Evolutionary conservation across 2,888 invertebrate genomes (phyloP), one percentile per base, ranked within the genome.

Genomic region (Oscheius sp.): DNA sequence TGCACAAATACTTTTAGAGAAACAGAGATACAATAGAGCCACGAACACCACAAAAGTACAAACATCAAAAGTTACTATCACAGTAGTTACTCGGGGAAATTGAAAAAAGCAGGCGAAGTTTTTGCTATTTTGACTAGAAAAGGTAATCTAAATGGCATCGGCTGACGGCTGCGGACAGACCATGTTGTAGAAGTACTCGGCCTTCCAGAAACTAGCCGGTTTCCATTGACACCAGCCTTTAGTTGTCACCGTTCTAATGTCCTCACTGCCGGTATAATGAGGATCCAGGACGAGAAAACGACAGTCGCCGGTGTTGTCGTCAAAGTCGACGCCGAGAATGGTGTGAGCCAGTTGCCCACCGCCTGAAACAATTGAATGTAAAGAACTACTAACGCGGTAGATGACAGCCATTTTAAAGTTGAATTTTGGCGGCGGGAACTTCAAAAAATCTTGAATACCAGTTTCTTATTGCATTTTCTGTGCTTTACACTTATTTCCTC

Each of bases 311-410:
- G 93, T 93, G 29, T 92, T 91, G 58, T 93, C 92, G 90, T 95
- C 94, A 89, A 93, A 95, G 89, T 95, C 94, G 1, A 99, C 93
- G 1, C 99, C 99, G 73, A 99, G 91, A 84, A 99, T 97, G 59
- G 99, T 99, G 89, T 99, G 98, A 1, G 99, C 99, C 85, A 97
- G 91, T 51, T 96, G 95, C 80, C 97, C 98, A 33, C 99, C 99
- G 88, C 96, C 95, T 95, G 87, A 59, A 88, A 77, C 21, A 21
- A 21, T 21, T 21, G 21, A 21, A 21, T 21, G 0, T 21, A 21
- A 21, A 21, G 21, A 21, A 21, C 21, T 21, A 21, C 21, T 21
- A 21, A 21, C 21, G 21, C 21, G 21, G 21, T 21, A 21, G 21
- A 21, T 21, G 21, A 21, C 21, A 21, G 21, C 21, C 21, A 21